Percentiles rank a stretch among this genome's conserved stretches.
Conservation (phyloP, 2,113 vertebrate species). For the Aldabrachelys gigantea region DNA sequence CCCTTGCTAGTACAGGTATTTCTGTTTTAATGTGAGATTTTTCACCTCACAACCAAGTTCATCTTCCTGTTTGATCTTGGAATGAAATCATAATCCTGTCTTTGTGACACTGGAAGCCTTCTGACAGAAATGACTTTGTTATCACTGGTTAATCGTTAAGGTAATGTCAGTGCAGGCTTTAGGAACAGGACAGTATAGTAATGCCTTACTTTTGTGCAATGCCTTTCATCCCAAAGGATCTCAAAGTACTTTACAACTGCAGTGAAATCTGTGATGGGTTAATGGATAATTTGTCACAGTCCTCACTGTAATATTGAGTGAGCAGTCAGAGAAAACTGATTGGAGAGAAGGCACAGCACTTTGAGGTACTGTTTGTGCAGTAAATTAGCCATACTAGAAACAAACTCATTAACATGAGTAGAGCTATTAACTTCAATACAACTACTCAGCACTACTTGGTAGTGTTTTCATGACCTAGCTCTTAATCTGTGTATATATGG, state of each 20-base stretch:
- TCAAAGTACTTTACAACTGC: constrained; percentile 62
- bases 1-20: not conserved
- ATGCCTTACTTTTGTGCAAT: constrained; percentile 52
- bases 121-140: constrained; percentile 12
- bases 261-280: constrained; percentile 41
- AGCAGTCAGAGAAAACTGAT: constrained; percentile 51
- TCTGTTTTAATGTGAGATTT: not conserved
- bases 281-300: constrained; percentile 46
- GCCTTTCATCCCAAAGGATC: constrained; percentile 48
- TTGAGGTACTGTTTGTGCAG: constrained; percentile 53
- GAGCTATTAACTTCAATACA: constrained; percentile 37
- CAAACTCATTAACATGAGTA: not conserved
- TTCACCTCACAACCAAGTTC: constrained; percentile 25
- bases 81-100: constrained; percentile 3
- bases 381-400: constrained; percentile 38
- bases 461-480: not conserved
- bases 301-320: constrained; percentile 59
- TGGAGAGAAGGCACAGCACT: constrained; percentile 55
- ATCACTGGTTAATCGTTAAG: constrained; percentile 38
- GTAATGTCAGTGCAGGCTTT: constrained; percentile 33
- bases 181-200: constrained; percentile 31
- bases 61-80: constrained; percentile 37
- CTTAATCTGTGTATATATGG: not conserved
- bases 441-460: not conserved
- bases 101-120: not conserved